A percentile compares a stretch with the other conserved stretches of the same genome.
These are phyloP conservation scores for Glyptemys insculpta DNA, from an alignment of 2,797 vertebrate genomes.

Conservation along the genomic window DNA sequence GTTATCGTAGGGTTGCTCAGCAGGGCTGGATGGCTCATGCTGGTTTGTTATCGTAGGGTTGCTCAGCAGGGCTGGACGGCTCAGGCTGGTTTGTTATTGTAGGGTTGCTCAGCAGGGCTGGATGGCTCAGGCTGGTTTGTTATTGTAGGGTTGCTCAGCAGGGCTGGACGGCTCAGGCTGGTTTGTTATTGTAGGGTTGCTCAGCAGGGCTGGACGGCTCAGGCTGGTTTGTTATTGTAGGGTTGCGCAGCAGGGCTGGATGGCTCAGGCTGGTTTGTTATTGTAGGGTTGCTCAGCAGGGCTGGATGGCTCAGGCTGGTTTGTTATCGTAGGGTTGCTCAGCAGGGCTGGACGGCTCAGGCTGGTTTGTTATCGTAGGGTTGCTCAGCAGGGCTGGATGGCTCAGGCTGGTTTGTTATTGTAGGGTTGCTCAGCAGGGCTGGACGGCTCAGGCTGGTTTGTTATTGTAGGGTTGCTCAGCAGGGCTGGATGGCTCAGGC, in stretches of 20 bases:
- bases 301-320: conserved; percentile 51
- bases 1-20: neutral
- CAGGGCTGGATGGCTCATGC: conserved; percentile 63
- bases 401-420: conserved; percentile 51
- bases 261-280: conserved; percentile 60
- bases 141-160: conserved; percentile 43
- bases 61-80: conserved; percentile 60
- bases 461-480: conserved; percentile 36
- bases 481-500: conserved; percentile 64
- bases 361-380: neutral
- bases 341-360: conserved; percentile 66
- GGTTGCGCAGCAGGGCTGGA: conserved; percentile 53
- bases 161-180: conserved; percentile 56
- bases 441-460: conserved; percentile 54
- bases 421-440: conserved; percentile 34
- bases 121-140: conserved; percentile 60
- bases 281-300: conserved; percentile 14
- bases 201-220: conserved; percentile 61
- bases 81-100: conserved; percentile 41
- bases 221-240: conserved; percentile 27
- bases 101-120: conserved; percentile 13
- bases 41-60: neutral
- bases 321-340: neutral
- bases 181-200: neutral
- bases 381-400: conserved; percentile 45